These are phyloP conservation scores for Coelopa frigida DNA, from an alignment of 1,140 invertebrate species.

Conservation along the genomic window DNA sequence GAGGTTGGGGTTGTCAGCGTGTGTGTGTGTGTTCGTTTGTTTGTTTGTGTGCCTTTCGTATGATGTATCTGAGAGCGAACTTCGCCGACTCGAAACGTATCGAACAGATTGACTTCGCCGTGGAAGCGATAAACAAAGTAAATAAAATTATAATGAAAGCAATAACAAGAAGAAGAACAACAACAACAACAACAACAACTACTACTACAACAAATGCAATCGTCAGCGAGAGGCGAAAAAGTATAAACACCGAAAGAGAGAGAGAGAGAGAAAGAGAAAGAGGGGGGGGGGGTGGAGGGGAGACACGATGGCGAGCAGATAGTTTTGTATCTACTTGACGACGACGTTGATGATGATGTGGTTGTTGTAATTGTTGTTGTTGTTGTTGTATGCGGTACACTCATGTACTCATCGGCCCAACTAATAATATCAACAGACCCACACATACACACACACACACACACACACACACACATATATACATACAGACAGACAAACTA, in stretches of 20 bases:
- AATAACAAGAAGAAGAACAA: slow-evolving; percentile 18
- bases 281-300: too few species aligned
- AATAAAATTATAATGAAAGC: background rate
- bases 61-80: too few species aligned
- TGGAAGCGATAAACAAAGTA: background rate
- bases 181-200: slow-evolving; percentile 17
- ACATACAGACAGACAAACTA: background rate
- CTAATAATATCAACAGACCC: slow-evolving; percentile 6
- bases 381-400: background rate
- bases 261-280: slow-evolving; percentile 1
- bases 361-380: background rate
- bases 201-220: slow-evolving; percentile 13
- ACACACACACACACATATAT: background rate
- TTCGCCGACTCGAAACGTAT: too few species aligned
- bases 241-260: slow-evolving; percentile 2
- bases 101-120: too few species aligned
- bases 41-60: too few species aligned
- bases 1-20: too few species aligned
- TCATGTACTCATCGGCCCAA: too few species aligned
- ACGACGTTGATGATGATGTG: background rate
- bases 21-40: too few species aligned
- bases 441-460: background rate
- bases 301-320: too few species aligned
- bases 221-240: slow-evolving; percentile 5
- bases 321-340: background rate